phyloP scores from a whole-genome alignment of 2,113 vertebrate genomes.

The Pelecanus crispus region DNA sequence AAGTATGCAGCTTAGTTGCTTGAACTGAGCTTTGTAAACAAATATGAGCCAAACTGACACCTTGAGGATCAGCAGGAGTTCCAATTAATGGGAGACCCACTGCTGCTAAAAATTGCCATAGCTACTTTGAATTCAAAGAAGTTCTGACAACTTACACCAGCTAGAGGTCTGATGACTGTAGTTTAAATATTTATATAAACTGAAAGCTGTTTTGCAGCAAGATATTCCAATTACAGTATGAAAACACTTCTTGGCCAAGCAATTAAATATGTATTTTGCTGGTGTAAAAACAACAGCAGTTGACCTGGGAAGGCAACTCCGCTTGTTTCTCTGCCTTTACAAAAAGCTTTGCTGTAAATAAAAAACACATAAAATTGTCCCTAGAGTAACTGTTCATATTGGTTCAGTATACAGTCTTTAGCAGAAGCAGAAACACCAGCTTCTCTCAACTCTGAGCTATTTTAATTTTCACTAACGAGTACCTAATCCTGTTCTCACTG shows the following conservation, averaged over 20 bases:
- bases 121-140: slow-evolving; percentile 39
- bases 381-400: not conserved
- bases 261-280: slow-evolving; percentile 19
- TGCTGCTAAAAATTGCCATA: slow-evolving; percentile 32
- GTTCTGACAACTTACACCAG: slow-evolving; percentile 28
- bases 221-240: slow-evolving; percentile 17
- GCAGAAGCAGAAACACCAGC: not conserved
- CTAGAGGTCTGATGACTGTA: not conserved
- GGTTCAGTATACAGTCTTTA: not conserved
- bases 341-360: not conserved
- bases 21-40: slow-evolving; percentile 28
- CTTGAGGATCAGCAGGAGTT: slow-evolving; percentile 42
- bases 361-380: not conserved
- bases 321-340: not conserved
- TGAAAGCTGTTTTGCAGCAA: slow-evolving; percentile 19
- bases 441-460: not conserved
- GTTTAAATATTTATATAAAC: slow-evolving; percentile 44
- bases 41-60: slow-evolving; percentile 45
- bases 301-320: not conserved
- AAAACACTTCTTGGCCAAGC: not conserved
- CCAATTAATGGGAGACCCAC: slow-evolving; percentile 54
- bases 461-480: not conserved
- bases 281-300: not conserved
- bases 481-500: not conserved
- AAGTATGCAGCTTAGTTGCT: not conserved